Conservation (phyloP, 2,888 invertebrate species). For the Drosophila mayaguana region DNA sequence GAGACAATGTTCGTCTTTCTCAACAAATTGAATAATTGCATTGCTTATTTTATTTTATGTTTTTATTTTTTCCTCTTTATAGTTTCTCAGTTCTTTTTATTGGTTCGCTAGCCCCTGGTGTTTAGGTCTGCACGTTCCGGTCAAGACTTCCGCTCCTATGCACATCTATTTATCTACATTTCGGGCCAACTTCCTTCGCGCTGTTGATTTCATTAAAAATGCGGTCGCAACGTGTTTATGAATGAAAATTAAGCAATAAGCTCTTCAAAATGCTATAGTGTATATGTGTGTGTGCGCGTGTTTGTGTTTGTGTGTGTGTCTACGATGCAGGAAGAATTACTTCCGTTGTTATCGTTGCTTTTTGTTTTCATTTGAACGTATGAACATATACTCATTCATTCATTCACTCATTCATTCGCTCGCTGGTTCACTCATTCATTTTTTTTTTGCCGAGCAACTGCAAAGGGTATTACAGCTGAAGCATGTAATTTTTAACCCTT, state of each 20-base stretch:
- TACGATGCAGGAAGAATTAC: constrained; percentile 67
- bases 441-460: constrained; percentile 33
- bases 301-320: constrained; percentile 32
- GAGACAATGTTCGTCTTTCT: constrained; percentile 22
- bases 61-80: background rate
- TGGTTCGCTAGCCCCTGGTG: constrained; percentile 19
- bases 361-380: constrained; percentile 58
- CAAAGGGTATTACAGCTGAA: background rate
- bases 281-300: constrained; percentile 18
- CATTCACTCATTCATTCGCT: constrained; percentile 48
- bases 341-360: constrained; percentile 64
- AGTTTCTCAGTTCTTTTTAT: constrained; percentile 2
- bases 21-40: constrained; percentile 21
- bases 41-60: constrained; percentile 10
- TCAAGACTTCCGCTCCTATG: constrained; percentile 54
- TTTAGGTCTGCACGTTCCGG: constrained; percentile 49
- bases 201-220: constrained; percentile 76
- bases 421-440: constrained; percentile 43
- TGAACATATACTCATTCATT: constrained; percentile 50
- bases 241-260: constrained; percentile 82
- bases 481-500: background rate
- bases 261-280: constrained; percentile 53
- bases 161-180: constrained; percentile 58
- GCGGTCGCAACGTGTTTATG: constrained; percentile 79
- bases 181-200: constrained; percentile 62